Base-by-base conservation (phyloP, 2,888 invertebrate species). In the Escarpia spicata region DNA sequence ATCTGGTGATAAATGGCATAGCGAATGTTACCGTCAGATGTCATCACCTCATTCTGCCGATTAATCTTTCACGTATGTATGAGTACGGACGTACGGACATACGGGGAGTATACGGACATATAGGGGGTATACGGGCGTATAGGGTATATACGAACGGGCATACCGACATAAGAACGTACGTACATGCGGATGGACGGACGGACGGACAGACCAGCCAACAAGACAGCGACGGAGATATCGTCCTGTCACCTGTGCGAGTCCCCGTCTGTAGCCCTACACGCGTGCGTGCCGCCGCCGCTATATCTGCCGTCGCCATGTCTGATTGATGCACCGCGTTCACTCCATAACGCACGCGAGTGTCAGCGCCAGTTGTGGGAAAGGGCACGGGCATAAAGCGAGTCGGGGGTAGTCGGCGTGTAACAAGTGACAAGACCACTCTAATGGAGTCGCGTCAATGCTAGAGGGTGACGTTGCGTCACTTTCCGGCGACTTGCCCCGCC, bases 311-410 rank as follows among this genome's bases (percentile, higher is more conserved):
- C 75, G 75, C 19, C 75, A 6, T 26, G n/a, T 1, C 75, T 75
- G 75, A 75, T 75, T 75, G 75, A 75, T 75, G 75, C 75, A 75
- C 26, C 75, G 75, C 19, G 75, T 26, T 75, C 75, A 75, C 75
- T 75, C 75, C 75, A 75, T 75, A 75, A 75, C n/a, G 75, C 75
- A 75, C n/a, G 75, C 75, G 75, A 75, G 75, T 75, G 75, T 75
- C 75, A 75, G 75, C 26, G 26, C 6, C 26, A 75, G 75, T 75
- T 75, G 75, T 75, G 75, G 75, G 75, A 75, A 75, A 75, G 75
- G 75, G 75, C 75, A 75, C n/a, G 26, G 75, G 75, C 75, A 75
- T 75, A 75, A 75, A 75, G 75, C 75, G 75, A 75, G 75, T 75
- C 75, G 75, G 75, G 26, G 75, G 19, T n/a, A 75, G 75, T 75